Base-by-base conservation (phyloP, 2,888 invertebrate genomes). In the Aquatica leii region DNA sequence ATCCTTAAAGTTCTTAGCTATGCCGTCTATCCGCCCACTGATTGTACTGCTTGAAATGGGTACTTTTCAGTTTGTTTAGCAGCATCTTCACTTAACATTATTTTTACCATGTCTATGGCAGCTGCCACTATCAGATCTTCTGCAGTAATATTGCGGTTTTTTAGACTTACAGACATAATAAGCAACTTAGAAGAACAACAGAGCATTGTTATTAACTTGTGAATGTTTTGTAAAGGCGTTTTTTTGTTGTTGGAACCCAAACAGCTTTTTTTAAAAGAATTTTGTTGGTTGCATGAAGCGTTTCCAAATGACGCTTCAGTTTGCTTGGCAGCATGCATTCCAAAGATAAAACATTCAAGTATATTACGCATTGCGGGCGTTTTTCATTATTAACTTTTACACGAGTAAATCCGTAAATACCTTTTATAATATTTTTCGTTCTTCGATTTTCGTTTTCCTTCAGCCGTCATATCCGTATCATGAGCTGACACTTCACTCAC, bases 61-160 rank as follows among this genome's bases (percentile, higher is more conserved):
- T 37, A 72, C 21, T 69, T 69, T 54, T 56, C 62, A 58, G 69
- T 35, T 51, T 61, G 52, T 65, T 72, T 69, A 31, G 50, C 67
- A 18, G 61, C 66, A 3, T 54, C 59, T 65, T 73, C 69, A 21
- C 67, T 67, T 21, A 71, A 48, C 66, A 73, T 70, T 62, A 68
- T 68, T n/a, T 68, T 68, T 12, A 70, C 70, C 65, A 74, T 65
- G 63, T 71, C 70, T 48, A 70, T 14, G 62, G 71, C 71, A 66
- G 70, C 69, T 17, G 69, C 68, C 67, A 69, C 54, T 62, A 72
- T 71, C 35, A 73, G 69, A 35, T 68, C 49, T 60, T 71, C 71
- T 58, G 69, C 71, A 43, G 71, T 71, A 12, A 70, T 73, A n/a
- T 41, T 69, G 67, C 37, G 69, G 67, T 59, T 72, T 71, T 57